Evolutionary conservation across 2,888 invertebrate genomes (phyloP).

Genomic region (Dyspetes luteomarginatus): DNA sequence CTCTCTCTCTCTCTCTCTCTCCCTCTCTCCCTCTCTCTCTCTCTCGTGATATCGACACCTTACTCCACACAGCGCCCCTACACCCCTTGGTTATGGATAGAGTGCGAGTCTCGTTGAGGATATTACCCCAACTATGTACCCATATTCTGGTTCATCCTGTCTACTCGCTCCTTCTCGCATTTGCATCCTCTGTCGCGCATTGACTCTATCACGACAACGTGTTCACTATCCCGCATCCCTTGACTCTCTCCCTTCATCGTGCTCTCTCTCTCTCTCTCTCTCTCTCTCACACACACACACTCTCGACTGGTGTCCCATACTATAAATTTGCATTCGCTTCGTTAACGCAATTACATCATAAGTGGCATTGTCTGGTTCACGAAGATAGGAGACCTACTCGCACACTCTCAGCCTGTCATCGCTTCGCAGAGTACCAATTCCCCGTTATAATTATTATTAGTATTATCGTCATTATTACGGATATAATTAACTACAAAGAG

Average conservation of each 20-base stretch:
- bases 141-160: constrained; percentile 54
- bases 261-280: constrained; percentile 32
- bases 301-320: constrained; percentile 16
- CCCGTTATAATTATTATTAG: not conserved
- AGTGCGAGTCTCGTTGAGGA: constrained; percentile 49
- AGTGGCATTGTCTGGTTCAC: constrained; percentile 42
- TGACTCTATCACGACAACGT: constrained; percentile 65
- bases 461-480: constrained; percentile 28
- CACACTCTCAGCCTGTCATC: not conserved
- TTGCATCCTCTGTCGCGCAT: constrained; percentile 27
- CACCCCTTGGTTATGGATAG: constrained; percentile 20
- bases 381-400: constrained; percentile 46
- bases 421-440: not conserved
- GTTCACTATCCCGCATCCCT: constrained; percentile 55
- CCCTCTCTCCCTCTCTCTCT: constrained; percentile 8
- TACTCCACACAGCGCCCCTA: constrained; percentile 29
- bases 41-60: constrained; percentile 53
- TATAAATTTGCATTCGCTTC: constrained; percentile 61
- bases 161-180: not conserved
- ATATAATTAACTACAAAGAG: constrained; percentile 12
- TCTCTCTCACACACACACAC: not conserved
- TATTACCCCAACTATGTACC: constrained; percentile 58
- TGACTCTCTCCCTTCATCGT: constrained; percentile 32
- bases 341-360: constrained; percentile 61
- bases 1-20: not conserved